Base-by-base conservation (phyloP, 2,888 invertebrate species). In the Drosophila melanocephala region DNA sequence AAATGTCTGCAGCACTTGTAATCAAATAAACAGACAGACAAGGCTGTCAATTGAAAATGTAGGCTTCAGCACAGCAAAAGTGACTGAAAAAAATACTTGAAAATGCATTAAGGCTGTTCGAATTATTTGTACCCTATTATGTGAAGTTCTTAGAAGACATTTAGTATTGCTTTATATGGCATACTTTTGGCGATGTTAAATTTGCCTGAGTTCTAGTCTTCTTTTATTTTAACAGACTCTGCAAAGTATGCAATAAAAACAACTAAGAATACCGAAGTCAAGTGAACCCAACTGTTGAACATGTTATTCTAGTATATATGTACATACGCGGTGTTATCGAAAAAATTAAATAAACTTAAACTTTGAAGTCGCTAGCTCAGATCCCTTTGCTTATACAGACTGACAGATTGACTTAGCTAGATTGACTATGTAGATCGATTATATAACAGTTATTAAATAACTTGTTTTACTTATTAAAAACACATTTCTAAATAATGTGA, bases 1-100 rank as follows among this genome's bases (percentile, higher is more conserved):
- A 77, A 77, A 80, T 77, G 78, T 80, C 76, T 61, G 73, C 75
- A 79, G 52, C 73, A 75, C 79, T 81, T 76, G 73, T 77, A 77
- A 74, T 77, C 84, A 83, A 90, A 80, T 68, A 75, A 82, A 75
- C 77, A 63, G 78, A 77, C 74, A 71, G 78, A 78, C 72, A 75
- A 78, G 59, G 37, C 75, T 74, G 77, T 76, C 79, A 81, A 72
- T 68, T 50, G 55, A 26, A 84, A 83, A 78, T 57, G 72, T 66
- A 51, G 59, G 37, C 55, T 35, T 42, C 22, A 53, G 44, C 53
- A 14, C 30, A 52, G 57, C 58, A 67, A 64, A 66, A 55, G 39
- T 42, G 47, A 39, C 52, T 51, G 22, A 47, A 50, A 26, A 30
- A 37, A 39, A 28, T 7, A 35, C 42, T 37, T 42, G 57, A n/a